These are phyloP conservation scores for Hucho hucho DNA, from an alignment of 2,113 vertebrate species.

Conservation along the genomic window DNA sequence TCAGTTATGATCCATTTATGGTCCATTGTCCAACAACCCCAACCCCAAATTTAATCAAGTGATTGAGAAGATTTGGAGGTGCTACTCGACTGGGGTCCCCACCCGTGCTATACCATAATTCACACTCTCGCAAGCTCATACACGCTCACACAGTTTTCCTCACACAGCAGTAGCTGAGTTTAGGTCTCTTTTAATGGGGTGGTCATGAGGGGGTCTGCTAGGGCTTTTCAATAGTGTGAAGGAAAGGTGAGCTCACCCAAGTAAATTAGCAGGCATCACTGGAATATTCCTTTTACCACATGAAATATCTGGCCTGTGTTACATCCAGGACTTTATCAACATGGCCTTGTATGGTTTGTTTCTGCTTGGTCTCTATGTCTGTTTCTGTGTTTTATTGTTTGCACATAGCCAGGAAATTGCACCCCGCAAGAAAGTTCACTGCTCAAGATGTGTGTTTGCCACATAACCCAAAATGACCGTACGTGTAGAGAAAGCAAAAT, in stretches of 20 bases:
- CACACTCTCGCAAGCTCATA: background rate
- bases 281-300: background rate
- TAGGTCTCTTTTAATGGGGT: background rate
- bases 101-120: constrained; percentile 23
- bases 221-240: background rate
- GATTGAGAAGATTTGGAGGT: background rate
- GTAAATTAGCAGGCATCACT: no score
- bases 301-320: no score
- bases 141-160: background rate
- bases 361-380: constrained; percentile 5
- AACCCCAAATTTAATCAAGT: constrained; percentile 68
- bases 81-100: constrained; percentile 48
- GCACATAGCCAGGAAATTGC: constrained; percentile 68
- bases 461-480: constrained; percentile 69
- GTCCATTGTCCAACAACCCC: background rate
- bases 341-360: no score
- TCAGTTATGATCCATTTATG: constrained; percentile 70
- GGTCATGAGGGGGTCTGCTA: background rate
- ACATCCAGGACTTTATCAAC: no score
- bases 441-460: constrained; percentile 73
- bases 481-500: constrained; percentile 56
- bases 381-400: constrained; percentile 61
- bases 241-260: background rate
- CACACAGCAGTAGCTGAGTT: background rate
- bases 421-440: constrained; percentile 72